Base-by-base conservation (phyloP, 1,140 invertebrate species). In the Luehdorfia chinensis region DNA sequence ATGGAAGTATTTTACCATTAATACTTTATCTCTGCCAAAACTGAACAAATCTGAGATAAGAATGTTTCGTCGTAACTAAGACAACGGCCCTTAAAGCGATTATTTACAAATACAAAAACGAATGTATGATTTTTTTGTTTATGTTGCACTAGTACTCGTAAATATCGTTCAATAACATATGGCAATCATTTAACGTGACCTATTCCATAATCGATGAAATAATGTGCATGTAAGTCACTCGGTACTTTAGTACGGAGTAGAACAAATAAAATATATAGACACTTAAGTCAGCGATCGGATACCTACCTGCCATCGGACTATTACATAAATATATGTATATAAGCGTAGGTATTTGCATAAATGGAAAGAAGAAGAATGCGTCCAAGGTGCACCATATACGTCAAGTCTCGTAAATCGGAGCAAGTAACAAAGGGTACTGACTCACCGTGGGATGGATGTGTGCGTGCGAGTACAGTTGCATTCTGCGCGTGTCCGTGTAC, bases 401-500 rank as follows among this genome's bases (percentile, higher is more conserved):
- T n/a, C n/a, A n/a, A n/a, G 36, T 19, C 11, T 27, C 36, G 21
- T 39, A 39, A 39, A 23, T 37, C 34, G 11, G 21, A 13, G n/a
- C n/a, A n/a, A n/a, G n/a, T n/a, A n/a, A 60, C 53, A 56, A 56
- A 54, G 48, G 33, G 27, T 28, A 32, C 4, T 57, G 49, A 74
- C 74, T 77, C 62, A 83, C 78, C 62, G 72, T 47, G n/a, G 66
- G 69, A 52, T 72, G 63, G 14, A 68, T 11, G 57, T 77, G 75
- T 8, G 69, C 59, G 48, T 80, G 76, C 1, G 69, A 60, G 23
- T 70, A 77, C 14, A 80, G 59, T 39, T 75, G 69, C 76, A 84
- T 84, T 62, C 79, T 84, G 45, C 75, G 62, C 14, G 69, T 60
- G 52, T 84, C 77, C 47, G 65, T 53, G 55, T 75, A 79, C 14